Evolutionary conservation across 2,797 vertebrate genomes (phyloP).

Genomic region (Coregonus sp.): DNA sequence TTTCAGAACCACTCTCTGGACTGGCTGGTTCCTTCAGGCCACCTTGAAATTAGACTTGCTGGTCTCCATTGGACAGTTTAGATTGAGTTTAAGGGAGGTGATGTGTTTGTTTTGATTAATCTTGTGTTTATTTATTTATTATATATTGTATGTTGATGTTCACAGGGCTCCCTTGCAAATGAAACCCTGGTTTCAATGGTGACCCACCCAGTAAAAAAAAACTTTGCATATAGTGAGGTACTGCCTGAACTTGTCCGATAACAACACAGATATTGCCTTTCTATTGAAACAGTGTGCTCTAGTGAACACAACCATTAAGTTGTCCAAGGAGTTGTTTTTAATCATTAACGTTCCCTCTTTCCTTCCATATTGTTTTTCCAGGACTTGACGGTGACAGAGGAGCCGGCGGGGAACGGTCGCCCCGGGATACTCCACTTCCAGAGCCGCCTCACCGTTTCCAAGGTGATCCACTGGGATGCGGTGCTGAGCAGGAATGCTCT

Average conservation of each 20-base stretch:
- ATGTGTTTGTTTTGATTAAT: too few relatives aligned
- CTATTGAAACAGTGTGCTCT: background rate
- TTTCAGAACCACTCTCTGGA: too few relatives aligned
- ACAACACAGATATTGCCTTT: background rate
- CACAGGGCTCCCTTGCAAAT: too few relatives aligned
- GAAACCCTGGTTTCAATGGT: too few relatives aligned
- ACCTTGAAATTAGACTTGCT: too few relatives aligned
- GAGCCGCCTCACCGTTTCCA: slow-evolving; percentile 74
- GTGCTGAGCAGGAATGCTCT: slow-evolving; percentile 74
- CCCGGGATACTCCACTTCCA: slow-evolving; percentile 82
- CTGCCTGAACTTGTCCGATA: background rate
- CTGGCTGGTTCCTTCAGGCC: too few relatives aligned
- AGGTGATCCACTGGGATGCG: slow-evolving; percentile 77
- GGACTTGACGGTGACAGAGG: slow-evolving; percentile 84
- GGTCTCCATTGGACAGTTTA: too few relatives aligned
- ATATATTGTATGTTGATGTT: too few relatives aligned
- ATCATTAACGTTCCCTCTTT: background rate
- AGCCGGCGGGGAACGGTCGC: slow-evolving; percentile 76
- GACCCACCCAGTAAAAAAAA: too few relatives aligned
- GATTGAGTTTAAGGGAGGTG: too few relatives aligned
- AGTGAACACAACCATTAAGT: background rate
- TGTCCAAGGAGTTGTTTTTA: background rate
- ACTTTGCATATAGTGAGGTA: background rate
- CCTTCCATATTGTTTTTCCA: slow-evolving; percentile 33
- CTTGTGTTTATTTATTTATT: too few relatives aligned